Conservation (phyloP, 2,888 invertebrate species). For the Bugula neritina region DNA sequence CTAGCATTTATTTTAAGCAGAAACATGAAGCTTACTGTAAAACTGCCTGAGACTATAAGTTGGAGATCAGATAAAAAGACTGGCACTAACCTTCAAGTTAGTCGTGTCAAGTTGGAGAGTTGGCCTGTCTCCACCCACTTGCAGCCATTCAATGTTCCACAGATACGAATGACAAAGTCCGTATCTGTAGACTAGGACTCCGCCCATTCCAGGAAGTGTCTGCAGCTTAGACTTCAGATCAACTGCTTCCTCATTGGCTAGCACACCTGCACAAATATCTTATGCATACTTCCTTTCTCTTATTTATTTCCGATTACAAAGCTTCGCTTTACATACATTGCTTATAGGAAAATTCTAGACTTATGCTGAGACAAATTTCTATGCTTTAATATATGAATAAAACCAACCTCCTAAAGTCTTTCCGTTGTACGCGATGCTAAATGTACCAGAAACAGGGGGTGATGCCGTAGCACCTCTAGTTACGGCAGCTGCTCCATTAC, state of each 20-base stretch:
- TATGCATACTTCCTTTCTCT: no score
- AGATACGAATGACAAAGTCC: slow-evolving; percentile 15
- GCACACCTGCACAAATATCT: neutral
- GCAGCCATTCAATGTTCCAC: slow-evolving; percentile 12
- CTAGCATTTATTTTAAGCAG: no score
- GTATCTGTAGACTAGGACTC: neutral
- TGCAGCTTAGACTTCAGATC: neutral
- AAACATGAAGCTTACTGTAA: no score
- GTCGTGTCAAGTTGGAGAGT: neutral
- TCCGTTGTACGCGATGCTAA: slow-evolving; percentile 32
- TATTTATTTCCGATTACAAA: no score
- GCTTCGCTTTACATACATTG: no score
- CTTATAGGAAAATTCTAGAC: no score
- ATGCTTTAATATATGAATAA: no score
- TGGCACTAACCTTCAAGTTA: neutral
- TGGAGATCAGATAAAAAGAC: no score
- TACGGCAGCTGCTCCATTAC: slow-evolving; percentile 26
- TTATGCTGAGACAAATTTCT: no score
- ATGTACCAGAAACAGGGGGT: slow-evolving; percentile 37
- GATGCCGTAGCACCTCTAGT: slow-evolving; percentile 34
- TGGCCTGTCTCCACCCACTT: slow-evolving; percentile 14
- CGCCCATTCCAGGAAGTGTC: neutral
- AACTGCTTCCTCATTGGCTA: neutral
- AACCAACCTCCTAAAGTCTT: neutral
- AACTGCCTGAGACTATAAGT: no score